phyloP scores from a whole-genome alignment of 2,888 invertebrate genomes.

The Eumacrocentrus americanus region DNA sequence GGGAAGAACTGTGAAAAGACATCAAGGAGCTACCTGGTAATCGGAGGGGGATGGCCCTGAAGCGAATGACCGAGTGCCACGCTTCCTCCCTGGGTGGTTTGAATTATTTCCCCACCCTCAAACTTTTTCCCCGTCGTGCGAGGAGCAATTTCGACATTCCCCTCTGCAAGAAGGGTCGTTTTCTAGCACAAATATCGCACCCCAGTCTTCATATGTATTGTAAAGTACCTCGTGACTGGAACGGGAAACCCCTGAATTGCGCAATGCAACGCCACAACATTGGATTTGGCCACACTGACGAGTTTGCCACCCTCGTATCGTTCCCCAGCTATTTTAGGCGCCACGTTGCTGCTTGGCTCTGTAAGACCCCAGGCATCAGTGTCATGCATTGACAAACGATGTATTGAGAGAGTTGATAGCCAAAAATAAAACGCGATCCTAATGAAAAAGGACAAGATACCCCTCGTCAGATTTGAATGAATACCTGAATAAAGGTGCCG shows the following conservation, averaged over 20 bases:
- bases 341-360: constrained; percentile 70
- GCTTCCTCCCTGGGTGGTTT: constrained; percentile 53
- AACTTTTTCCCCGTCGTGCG: constrained; percentile 63
- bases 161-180: constrained; percentile 63
- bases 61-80: constrained; percentile 73
- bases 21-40: constrained; percentile 69
- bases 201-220: background rate
- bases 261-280: constrained; percentile 70
- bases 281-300: constrained; percentile 62
- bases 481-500: constrained; percentile 64
- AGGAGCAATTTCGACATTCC: constrained; percentile 72
- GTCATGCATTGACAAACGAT: background rate
- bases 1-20: too few relatives aligned
- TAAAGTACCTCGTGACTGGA: constrained; percentile 70
- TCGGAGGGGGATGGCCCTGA: constrained; percentile 77
- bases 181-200: background rate
- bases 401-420: constrained; percentile 9
- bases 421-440: too few relatives aligned
- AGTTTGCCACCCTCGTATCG: constrained; percentile 72
- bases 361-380: constrained; percentile 44
- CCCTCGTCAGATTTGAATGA: too few relatives aligned
- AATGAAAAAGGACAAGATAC: constrained; percentile 66
- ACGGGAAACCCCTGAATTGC: constrained; percentile 72
- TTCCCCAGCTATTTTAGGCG: constrained; percentile 68
- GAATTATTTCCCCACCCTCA: constrained; percentile 63